Evolutionary conservation across 2,797 vertebrate genomes (phyloP), one percentile per base, ranked within the genome.

Genomic region (Gadopsis bispinosus): DNA sequence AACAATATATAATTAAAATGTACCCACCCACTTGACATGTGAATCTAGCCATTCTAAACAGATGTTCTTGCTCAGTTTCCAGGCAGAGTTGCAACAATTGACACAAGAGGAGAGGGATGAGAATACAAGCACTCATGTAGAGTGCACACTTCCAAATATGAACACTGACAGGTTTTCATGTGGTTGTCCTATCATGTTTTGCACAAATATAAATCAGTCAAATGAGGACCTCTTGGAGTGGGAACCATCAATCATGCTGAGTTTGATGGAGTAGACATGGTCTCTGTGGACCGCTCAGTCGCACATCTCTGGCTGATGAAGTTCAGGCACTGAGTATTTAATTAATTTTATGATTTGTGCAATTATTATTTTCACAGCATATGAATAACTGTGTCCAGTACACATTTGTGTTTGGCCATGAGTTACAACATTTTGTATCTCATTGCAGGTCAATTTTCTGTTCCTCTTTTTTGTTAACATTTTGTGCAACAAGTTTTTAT

Each of bases 351-450:
- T 10, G 3, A 56, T 69, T 48, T 41, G 3, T 64, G 3, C 8
- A 45, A 39, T n/a, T 69, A 51, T 69, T 19, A 0, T 11, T 67
- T 41, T 72, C 19, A 33, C 13, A 51, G 7, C 12, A 31, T 22
- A 19, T 10, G 14, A 41, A 60, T 26, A 26, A 45, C 9, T 17
- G 31, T 9, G 43, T 62, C 9, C 45, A 12, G 22, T 7, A 20
- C 11, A 54, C 48, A 64, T 54, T 43, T 55, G 19, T 53, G 17
- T 50, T 74, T 66, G 58, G 20, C 66, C 35, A 35, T 69, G 48
- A 69, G 61, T 41, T 35, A 20, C 8, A 59, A 48, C 45, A 33
- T 66, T 55, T 1, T 51, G 8, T n/a, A 14, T 29, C 20, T 13
- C 11, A 58, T 6, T 53, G 14, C 14, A 37, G 29, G 22, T 33